Evolutionary conservation across 2,113 vertebrate genomes (phyloP).

Genomic region (Syrrhaptes paradoxus): DNA sequence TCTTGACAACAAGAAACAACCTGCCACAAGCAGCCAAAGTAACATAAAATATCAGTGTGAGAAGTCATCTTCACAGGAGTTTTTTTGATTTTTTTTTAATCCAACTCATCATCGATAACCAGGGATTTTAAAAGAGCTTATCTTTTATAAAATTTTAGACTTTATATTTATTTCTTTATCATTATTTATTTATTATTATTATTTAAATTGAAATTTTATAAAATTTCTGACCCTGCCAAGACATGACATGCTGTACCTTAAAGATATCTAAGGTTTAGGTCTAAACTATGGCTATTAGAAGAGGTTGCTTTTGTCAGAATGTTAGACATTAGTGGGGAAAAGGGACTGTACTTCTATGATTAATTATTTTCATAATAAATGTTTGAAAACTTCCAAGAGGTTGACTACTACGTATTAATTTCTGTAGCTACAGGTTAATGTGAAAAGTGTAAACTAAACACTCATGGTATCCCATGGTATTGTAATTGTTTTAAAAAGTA

Average conservation of each 20-base stretch:
- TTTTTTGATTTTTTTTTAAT: background rate
- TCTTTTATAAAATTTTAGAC: background rate
- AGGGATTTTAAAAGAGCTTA: background rate
- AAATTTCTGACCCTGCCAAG: background rate
- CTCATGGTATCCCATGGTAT: background rate
- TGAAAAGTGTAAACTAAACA: background rate
- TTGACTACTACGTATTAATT: background rate
- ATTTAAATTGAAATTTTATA: too few relatives aligned
- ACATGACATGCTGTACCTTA: background rate
- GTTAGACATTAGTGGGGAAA: background rate
- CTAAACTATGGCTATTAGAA: background rate
- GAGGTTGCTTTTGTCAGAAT: background rate
- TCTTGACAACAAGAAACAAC: background rate
- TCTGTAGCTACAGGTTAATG: background rate
- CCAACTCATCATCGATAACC: background rate
- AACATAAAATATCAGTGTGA: background rate
- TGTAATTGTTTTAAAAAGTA: background rate
- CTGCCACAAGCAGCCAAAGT: background rate
- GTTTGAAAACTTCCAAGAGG: background rate
- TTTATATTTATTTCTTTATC: too few relatives aligned
- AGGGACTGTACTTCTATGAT: background rate
- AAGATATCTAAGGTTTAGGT: background rate
- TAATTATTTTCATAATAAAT: background rate
- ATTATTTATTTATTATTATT: too few relatives aligned
- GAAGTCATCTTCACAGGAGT: background rate